Evolutionary conservation across 2,888 invertebrate genomes (phyloP), one percentile per base, ranked within the genome.

Genomic region (Aethes cnicana): DNA sequence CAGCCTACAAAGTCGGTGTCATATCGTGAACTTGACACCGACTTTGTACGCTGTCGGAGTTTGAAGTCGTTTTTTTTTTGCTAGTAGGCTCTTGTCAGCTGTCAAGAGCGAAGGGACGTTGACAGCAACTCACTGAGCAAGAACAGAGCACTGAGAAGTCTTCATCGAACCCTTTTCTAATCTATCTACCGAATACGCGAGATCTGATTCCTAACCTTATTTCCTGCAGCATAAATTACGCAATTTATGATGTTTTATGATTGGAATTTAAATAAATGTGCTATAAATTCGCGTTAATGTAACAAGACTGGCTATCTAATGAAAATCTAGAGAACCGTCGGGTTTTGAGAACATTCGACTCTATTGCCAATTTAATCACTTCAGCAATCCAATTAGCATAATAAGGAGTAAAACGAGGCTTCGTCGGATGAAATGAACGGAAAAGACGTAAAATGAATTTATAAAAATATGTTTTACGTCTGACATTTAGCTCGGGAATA

Each of bases 251-350:
- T 39, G 32, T 52, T 52, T 52, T 44, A 52, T 52, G 52, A 52
- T 52, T 52, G 18, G 52, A 52, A 52, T 52, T 52, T 52, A 52
- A 52, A 52, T 52, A 52, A 52, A 39, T 46, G 44, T 39, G 39
- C 52, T 26, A 52, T 52, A 52, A 52, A 52, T 52, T 46, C 16
- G 25, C 44, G 25, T 46, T 52, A 52, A 52, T 52, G 52, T 52
- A 52, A 52, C 49, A 30, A 50, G 49, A 50, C 37, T 46, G 32
- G 52, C 44, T 52, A 52, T 50, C 50, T 52, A 39, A 52, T 52
- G 44, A 52, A 46, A 52, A 52, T 52, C 52, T 52, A 52, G 52
- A 52, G 52, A 46, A 46, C 50, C 52, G 44, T 48, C 47, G 48
- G 52, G 30, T 39, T 52, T 46, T 39, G 46, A 20, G 52, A 39